Evolutionary conservation across 2,113 vertebrate species (phyloP).

Genomic region (Chloebia gouldiae): DNA sequence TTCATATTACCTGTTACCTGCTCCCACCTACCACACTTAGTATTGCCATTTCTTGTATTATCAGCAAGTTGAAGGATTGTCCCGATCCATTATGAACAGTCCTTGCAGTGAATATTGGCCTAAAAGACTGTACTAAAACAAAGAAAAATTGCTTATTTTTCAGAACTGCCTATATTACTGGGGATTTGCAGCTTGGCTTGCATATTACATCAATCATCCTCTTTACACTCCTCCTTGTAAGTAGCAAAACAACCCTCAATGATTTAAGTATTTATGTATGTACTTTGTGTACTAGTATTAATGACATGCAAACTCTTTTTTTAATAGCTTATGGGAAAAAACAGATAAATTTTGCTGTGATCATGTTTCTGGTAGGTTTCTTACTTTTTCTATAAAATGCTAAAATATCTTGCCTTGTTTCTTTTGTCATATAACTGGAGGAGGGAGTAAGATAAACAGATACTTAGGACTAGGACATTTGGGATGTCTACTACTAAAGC

Average conservation of each 20-base stretch:
- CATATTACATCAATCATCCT: conserved; percentile 90
- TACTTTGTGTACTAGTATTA: not conserved
- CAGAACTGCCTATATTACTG: conserved; percentile 90
- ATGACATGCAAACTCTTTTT: conserved; percentile 12
- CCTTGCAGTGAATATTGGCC: not conserved
- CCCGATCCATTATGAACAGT: not conserved
- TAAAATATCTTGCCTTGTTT: not conserved
- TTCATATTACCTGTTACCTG: not conserved
- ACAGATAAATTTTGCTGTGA: conserved; percentile 81
- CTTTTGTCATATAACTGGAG: not conserved
- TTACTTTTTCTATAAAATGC: not conserved
- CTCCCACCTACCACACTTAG: not conserved
- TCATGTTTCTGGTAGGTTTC: conserved; percentile 83
- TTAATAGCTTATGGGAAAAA: conserved; percentile 82
- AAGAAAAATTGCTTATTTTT: conserved; percentile 30
- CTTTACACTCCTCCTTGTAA: conserved; percentile 90
- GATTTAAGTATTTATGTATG: not conserved
- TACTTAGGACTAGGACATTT: not conserved
- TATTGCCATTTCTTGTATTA: not conserved
- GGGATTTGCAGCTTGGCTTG: conserved; percentile 88
- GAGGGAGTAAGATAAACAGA: not conserved
- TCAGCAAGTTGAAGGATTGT: not conserved
- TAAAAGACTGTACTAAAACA: conserved; percentile 6
- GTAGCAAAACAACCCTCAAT: conserved; percentile 35
- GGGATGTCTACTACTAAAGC: not conserved